A percentile compares a stretch with the other conserved stretches of the same genome.
phyloP scores from a whole-genome alignment of 2,888 invertebrate genomes.

The Harmothoe impar region DNA sequence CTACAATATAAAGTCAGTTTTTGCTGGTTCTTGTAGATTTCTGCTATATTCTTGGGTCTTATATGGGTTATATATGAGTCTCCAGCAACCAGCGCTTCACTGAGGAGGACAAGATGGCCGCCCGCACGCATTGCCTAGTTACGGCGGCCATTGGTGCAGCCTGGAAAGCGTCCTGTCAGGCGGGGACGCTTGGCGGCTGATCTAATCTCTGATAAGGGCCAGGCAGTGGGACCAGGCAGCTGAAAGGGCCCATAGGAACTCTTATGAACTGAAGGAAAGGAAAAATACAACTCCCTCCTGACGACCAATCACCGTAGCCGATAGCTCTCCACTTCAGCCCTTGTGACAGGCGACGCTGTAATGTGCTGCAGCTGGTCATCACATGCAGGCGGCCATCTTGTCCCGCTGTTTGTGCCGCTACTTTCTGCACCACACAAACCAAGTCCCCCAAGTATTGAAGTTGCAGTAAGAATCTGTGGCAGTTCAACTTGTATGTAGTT shows the following conservation, averaged over 20 bases:
- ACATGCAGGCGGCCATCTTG: neutral
- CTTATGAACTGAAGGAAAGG: conserved; percentile 10
- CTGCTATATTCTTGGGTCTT: too few relatives aligned
- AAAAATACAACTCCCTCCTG: conserved; percentile 25
- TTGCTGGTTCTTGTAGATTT: too few relatives aligned
- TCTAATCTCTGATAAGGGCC: conserved; percentile 33
- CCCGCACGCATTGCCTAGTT: too few relatives aligned
- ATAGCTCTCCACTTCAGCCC: neutral
- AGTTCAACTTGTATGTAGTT: too few relatives aligned
- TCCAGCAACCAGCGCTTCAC: too few relatives aligned
- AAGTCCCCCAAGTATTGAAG: too few relatives aligned
- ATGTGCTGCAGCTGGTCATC: neutral
- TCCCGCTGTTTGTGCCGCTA: neutral
- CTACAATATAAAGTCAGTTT: too few relatives aligned
- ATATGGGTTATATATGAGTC: too few relatives aligned
- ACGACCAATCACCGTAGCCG: conserved; percentile 35
- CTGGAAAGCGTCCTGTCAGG: neutral
- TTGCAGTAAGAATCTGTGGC: too few relatives aligned
- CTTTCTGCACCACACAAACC: too few relatives aligned
- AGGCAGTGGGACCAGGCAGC: neutral
- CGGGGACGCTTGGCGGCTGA: neutral
- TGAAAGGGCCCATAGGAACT: conserved; percentile 24
- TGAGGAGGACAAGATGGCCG: too few relatives aligned
- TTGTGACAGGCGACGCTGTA: conserved; percentile 1
- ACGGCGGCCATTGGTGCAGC: too few relatives aligned